These are phyloP conservation scores for Rhyzopertha dominica DNA, from an alignment of 1,140 invertebrate genomes.

Conservation along the genomic window DNA sequence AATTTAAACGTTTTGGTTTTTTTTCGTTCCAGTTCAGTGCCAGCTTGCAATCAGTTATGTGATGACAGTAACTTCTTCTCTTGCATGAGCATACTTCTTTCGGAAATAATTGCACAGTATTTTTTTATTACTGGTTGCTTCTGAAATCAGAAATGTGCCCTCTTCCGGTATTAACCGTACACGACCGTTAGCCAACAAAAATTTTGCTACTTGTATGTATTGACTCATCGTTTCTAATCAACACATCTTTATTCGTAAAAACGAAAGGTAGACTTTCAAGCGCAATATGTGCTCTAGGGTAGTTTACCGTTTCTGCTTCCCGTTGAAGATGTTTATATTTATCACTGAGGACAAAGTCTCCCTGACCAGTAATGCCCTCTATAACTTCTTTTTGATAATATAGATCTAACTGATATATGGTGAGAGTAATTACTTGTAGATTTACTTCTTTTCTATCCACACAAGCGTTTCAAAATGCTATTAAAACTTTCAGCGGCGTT, in stretches of 20 bases:
- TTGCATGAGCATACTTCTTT: conserved; percentile 4
- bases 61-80: background rate
- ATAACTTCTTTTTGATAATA: conserved; percentile 1
- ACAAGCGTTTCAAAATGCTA: conserved; percentile 2
- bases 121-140: background rate
- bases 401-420: conserved; percentile 3
- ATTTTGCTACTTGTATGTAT: too few relatives aligned
- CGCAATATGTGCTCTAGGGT: too few relatives aligned
- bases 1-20: conserved; percentile 6
- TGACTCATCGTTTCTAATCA: too few relatives aligned
- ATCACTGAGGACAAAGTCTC: too few relatives aligned
- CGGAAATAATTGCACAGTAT: background rate
- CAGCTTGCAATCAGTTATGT: conserved; percentile 1
- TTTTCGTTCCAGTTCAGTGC: background rate
- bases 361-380: background rate
- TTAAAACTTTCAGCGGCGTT: conserved; percentile 4
- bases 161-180: too few relatives aligned
- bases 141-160: too few relatives aligned
- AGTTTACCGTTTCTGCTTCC: too few relatives aligned
- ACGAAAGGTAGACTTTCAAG: too few relatives aligned
- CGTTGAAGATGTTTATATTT: too few relatives aligned
- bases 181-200: too few relatives aligned
- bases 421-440: conserved; percentile 6
- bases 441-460: background rate
- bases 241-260: too few relatives aligned